A percentile compares a stretch with the other conserved stretches of the same genome.
phyloP scores from a whole-genome alignment of 2,113 vertebrate genomes.

The Charadrius vociferus region DNA sequence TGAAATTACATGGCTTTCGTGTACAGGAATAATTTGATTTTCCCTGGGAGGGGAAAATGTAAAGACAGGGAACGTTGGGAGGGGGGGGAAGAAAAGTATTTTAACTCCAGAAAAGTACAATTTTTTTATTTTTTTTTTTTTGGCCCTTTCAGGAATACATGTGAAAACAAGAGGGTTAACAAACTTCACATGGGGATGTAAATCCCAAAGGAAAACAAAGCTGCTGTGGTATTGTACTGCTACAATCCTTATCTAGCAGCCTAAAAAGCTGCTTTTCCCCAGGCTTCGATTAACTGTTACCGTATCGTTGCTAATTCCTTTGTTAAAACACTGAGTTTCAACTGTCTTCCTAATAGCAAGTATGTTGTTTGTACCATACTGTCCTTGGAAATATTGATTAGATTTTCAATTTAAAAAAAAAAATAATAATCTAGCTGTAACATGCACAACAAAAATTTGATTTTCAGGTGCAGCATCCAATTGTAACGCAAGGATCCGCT shows the following conservation, averaged over 20 bases:
- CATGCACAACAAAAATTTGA: conserved; percentile 75
- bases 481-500: conserved; percentile 91
- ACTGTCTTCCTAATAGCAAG: conserved; percentile 69
- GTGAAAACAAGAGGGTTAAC: not conserved
- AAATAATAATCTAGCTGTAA: conserved; percentile 66
- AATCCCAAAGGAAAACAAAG: conserved; percentile 70
- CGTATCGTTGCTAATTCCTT: conserved; percentile 58
- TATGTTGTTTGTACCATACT: conserved; percentile 74
- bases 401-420: not conserved
- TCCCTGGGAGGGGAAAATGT: conserved; percentile 53
- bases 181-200: conserved; percentile 38
- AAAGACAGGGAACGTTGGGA: not conserved
- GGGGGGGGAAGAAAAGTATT: not conserved
- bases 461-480: conserved; percentile 88
- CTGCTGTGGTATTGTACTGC: conserved; percentile 57
- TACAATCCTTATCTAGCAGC: conserved; percentile 58
- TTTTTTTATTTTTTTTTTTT: not conserved
- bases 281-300: conserved; percentile 62
- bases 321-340: conserved; percentile 72
- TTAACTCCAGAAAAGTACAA: not conserved
- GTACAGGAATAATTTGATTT: conserved; percentile 35
- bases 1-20: conserved; percentile 32
- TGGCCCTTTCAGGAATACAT: not conserved
- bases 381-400: conserved; percentile 67
- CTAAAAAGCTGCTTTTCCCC: conserved; percentile 56